phyloP scores from a whole-genome alignment of 2,797 vertebrate species.

The Carapus acus region DNA sequence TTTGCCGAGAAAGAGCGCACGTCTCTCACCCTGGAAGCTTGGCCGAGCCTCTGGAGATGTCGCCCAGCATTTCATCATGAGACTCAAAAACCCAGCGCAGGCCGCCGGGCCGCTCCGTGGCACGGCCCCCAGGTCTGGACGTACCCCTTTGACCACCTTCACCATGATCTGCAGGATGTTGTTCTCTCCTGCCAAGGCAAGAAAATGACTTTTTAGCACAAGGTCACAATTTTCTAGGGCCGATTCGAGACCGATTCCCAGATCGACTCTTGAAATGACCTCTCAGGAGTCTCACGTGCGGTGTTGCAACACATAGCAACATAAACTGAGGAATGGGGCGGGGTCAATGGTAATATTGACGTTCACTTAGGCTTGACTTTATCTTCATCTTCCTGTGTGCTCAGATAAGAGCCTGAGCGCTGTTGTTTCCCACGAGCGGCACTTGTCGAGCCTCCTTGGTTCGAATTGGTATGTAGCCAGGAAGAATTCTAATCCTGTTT shows the following conservation, averaged over 20 bases:
- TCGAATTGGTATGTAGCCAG: conserved; percentile 53
- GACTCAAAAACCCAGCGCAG: conserved; percentile 80
- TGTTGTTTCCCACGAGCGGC: conserved; percentile 45
- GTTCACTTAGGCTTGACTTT: conserved; percentile 12
- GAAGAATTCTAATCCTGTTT: conserved; percentile 40
- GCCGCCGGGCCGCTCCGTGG: conserved; percentile 82
- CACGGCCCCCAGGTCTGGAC: conserved; percentile 82
- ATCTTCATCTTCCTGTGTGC: conserved; percentile 30
- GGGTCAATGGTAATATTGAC: conserved; percentile 2
- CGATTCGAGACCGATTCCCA: too few relatives aligned
- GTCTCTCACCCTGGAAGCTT: conserved; percentile 85
- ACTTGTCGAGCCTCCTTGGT: conserved; percentile 15
- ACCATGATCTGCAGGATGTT: conserved; percentile 99
- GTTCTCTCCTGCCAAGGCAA: conserved; percentile 79
- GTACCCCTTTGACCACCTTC: conserved; percentile 92
- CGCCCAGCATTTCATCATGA: conserved; percentile 94
- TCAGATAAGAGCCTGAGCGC: conserved; percentile 25
- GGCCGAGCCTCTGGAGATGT: conserved; percentile 82
- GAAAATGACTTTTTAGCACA: not conserved
- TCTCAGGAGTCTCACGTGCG: not conserved
- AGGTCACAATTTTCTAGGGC: too few relatives aligned
- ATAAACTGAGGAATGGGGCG: conserved; percentile 1
- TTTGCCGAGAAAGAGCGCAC: too few relatives aligned
- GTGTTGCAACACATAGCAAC: conserved; percentile 1
- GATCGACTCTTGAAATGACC: too few relatives aligned